These are phyloP conservation scores for Crotalus adamanteus DNA, from an alignment of 2,797 vertebrate species.

Conservation along the genomic window DNA sequence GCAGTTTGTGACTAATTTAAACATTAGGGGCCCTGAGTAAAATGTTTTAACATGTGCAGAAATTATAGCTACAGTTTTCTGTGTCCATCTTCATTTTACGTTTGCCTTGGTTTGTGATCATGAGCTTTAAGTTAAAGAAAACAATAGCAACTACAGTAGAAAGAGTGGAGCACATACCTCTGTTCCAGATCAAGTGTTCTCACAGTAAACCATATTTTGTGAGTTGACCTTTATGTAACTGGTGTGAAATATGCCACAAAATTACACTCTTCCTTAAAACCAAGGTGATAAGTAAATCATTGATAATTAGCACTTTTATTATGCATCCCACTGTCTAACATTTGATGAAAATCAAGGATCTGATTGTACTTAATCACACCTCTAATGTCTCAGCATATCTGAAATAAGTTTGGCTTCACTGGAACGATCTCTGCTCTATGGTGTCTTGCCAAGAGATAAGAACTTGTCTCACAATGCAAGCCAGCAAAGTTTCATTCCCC, in stretches of 20 bases:
- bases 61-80: neutral
- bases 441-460: slow-evolving; percentile 34
- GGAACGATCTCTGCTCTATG: slow-evolving; percentile 30
- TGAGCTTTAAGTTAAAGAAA: too few species aligned
- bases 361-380: neutral
- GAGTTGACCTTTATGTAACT: neutral
- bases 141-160: neutral
- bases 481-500: slow-evolving; percentile 28
- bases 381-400: neutral
- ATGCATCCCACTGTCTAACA: neutral
- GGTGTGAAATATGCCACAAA: neutral
- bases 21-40: neutral
- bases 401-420: slow-evolving; percentile 37
- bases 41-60: too few species aligned
- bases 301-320: slow-evolving; percentile 28
- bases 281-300: neutral
- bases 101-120: neutral
- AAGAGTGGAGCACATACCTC: neutral
- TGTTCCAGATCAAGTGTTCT: neutral
- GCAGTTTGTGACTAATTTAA: neutral
- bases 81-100: neutral
- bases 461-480: neutral
- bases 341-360: slow-evolving; percentile 26
- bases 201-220: neutral
- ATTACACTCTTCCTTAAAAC: neutral